Base-by-base conservation (phyloP, 1,140 invertebrate species). In the Drosophila trapezifrons region DNA sequence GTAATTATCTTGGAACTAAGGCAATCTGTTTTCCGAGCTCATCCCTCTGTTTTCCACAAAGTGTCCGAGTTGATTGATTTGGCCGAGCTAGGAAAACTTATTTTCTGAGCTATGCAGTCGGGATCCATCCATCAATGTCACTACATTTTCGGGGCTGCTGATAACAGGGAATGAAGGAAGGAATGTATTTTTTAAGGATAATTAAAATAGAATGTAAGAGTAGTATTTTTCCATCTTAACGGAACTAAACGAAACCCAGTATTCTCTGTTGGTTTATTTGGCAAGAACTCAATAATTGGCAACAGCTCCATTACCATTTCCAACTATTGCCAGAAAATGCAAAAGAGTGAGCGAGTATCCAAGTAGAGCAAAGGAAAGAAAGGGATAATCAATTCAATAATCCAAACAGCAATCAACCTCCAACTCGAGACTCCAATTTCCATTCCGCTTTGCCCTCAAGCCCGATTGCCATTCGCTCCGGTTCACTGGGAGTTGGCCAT, bases 51-150 rank as follows among this genome's bases (percentile, higher is more conserved):
- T 27, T 59, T n/a, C 17, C 43, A 25, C 49, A 57, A 47, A 57
- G 10, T 71, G 67, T 57, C 67, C 67, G 20, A 47, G 27, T 70
- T 71, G 67, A 71, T 71, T 71, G 67, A 71, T 71, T 70, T 49
- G 8, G 15, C 13, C 57, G 9, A 6, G 35, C 35, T 18, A 15
- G 35, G 15, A 7, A 47, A 71, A 71, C 52, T 27, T 66, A 43
- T 49, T 62, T 69, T 52, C 43, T 42, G 37, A 47, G 51, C 70
- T 57, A 40, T 32, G 57, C 27, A 40, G 46, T 15, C 18, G 46
- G 29, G 25, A 25, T 35, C 27, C 71, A 76, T 76, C 73, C 46
- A 76, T 76, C 73, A 76, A 51, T 66, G 73, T 76, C 73, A 66
- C 27, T 7, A n/a, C 17, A 42, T 54, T 32, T 59, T 52, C 20